Evolutionary conservation across 1,140 invertebrate species (phyloP).

Genomic region (Diachasma alloeum): DNA sequence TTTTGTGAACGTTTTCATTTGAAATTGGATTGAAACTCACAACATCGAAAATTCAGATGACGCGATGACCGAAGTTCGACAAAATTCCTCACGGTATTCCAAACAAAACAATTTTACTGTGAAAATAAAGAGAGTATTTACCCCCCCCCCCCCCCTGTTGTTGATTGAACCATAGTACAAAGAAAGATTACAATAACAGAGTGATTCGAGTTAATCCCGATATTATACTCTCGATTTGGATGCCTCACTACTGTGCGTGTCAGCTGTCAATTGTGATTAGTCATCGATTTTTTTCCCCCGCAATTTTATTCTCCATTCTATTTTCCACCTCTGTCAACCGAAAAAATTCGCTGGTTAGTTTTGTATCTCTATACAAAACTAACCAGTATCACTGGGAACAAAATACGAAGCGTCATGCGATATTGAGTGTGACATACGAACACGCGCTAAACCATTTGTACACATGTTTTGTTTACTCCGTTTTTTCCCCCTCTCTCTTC

Average conservation of each 20-base stretch:
- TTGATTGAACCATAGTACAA: background rate
- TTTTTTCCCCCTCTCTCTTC: background rate
- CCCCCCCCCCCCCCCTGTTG: conserved; percentile 29
- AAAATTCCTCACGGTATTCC: too few species aligned
- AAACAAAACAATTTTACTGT: background rate
- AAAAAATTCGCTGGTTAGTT: background rate
- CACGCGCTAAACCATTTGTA: conserved; percentile 1
- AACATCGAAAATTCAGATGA: too few species aligned
- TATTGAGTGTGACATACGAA: conserved; percentile 19
- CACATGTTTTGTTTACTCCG: background rate
- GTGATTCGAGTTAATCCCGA: background rate
- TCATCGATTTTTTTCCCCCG: background rate
- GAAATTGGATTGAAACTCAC: too few species aligned
- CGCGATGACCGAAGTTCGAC: too few species aligned
- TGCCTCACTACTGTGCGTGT: background rate
- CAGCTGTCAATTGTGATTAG: conserved; percentile 17
- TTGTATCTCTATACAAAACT: background rate
- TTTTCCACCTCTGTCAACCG: background rate
- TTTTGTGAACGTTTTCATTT: too few species aligned
- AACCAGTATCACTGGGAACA: background rate
- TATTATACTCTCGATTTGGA: background rate
- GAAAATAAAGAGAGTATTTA: background rate
- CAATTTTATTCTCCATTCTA: background rate
- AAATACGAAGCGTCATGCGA: background rate
- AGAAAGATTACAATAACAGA: background rate